These are phyloP conservation scores for Dicycla oo DNA, from an alignment of 2,888 invertebrate genomes.

Conservation along the genomic window DNA sequence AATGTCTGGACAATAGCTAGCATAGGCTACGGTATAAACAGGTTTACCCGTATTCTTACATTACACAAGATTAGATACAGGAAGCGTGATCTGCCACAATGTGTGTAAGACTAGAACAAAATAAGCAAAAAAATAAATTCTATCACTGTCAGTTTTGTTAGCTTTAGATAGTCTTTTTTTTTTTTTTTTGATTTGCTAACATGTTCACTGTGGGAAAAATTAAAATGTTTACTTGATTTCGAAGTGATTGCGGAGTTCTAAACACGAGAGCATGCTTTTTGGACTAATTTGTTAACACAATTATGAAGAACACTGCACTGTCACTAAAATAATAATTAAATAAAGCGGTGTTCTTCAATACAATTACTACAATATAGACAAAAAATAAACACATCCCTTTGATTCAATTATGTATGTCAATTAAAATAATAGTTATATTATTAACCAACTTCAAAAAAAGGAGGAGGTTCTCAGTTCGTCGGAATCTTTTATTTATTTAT, in stretches of 20 bases:
- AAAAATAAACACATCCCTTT: constrained; percentile 28
- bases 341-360: constrained; percentile 10
- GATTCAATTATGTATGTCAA: constrained; percentile 16
- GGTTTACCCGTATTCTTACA: constrained; percentile 9
- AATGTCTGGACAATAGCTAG: constrained; percentile 43
- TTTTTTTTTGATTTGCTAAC: background rate
- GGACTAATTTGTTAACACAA: background rate
- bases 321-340: background rate
- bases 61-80: constrained; percentile 40
- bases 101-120: constrained; percentile 26
- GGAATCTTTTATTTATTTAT: no score
- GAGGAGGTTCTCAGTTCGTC: no score
- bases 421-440: constrained; percentile 6
- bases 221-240: background rate
- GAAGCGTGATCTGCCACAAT: constrained; percentile 18
- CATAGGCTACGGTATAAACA: constrained; percentile 23
- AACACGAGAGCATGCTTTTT: background rate
- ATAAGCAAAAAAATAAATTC: background rate
- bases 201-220: background rate
- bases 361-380: constrained; percentile 4
- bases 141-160: background rate
- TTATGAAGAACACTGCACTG: constrained; percentile 6
- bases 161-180: background rate
- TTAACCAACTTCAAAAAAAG: no score
- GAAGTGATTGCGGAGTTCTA: background rate